Evolutionary conservation across 2,113 vertebrate genomes (phyloP).

Genomic region (Cavia porcellus): DNA sequence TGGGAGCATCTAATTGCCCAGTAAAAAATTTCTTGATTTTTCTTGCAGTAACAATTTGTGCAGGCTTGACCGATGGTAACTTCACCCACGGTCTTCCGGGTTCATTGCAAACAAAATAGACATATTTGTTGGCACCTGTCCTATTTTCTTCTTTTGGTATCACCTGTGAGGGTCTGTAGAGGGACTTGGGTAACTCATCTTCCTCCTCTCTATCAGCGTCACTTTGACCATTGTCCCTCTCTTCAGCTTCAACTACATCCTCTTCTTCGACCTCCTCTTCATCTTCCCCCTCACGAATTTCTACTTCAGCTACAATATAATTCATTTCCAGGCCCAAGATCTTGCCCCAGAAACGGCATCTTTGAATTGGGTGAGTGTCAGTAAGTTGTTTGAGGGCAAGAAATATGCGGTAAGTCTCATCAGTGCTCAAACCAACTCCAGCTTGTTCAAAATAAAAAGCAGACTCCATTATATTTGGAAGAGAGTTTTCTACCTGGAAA

Average conservation of each 20-base stretch:
- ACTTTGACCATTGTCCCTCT: slow-evolving; percentile 73
- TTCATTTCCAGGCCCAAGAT: slow-evolving; percentile 92
- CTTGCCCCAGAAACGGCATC: slow-evolving; percentile 97
- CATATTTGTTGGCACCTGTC: slow-evolving; percentile 93
- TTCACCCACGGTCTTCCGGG: slow-evolving; percentile 94
- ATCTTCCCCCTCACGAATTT: slow-evolving; percentile 91
- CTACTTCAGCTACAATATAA: slow-evolving; percentile 95
- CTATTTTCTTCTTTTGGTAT: slow-evolving; percentile 91
- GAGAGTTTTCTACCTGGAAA: slow-evolving; percentile 88
- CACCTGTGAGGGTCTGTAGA: slow-evolving; percentile 89
- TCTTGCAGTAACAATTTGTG: slow-evolving; percentile 93
- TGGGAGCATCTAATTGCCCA: slow-evolving; percentile 90
- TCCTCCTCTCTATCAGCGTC: slow-evolving; percentile 77
- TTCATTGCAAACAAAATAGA: slow-evolving; percentile 96
- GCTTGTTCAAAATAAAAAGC: slow-evolving; percentile 95
- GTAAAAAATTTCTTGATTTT: slow-evolving; percentile 95
- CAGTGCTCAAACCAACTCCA: slow-evolving; percentile 92
- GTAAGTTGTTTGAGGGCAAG: slow-evolving; percentile 95
- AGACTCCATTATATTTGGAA: slow-evolving; percentile 94
- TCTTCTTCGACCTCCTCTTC: slow-evolving; percentile 90
- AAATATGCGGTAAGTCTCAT: slow-evolving; percentile 93
- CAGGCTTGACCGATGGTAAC: slow-evolving; percentile 93
- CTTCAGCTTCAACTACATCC: slow-evolving; percentile 69
- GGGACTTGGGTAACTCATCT: slow-evolving; percentile 88
- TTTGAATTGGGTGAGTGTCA: slow-evolving; percentile 89